A percentile compares a stretch with the other conserved stretches of the same genome.
These are phyloP conservation scores for Muscicapa comitata DNA, from an alignment of 2,797 vertebrate genomes.

Conservation along the genomic window DNA sequence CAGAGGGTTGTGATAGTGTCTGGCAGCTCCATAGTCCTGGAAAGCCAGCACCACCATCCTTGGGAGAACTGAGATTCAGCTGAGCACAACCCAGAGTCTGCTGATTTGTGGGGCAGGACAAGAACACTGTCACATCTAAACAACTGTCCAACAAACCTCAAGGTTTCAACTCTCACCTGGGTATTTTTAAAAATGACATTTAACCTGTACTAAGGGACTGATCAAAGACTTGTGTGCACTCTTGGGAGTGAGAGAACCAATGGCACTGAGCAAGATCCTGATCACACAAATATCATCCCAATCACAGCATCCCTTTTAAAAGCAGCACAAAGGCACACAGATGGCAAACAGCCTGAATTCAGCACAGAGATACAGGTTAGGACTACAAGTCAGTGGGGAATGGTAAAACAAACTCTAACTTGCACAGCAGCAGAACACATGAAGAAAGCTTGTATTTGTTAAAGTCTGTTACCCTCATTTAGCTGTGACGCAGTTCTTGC, in stretches of 20 bases:
- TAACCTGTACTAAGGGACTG: neutral
- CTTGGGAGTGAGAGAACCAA: fast-evolving
- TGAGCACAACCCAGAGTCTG: neutral
- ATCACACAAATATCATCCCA: neutral
- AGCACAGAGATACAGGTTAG: neutral
- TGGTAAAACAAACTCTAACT: neutral
- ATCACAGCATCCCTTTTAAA: neutral
- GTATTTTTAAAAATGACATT: neutral
- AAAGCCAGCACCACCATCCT: neutral
- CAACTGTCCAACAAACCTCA: neutral
- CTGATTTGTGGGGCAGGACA: fast-evolving
- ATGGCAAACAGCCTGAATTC: neutral
- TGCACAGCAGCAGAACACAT: neutral
- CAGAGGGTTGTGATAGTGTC: fast-evolving
- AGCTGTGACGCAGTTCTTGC: neutral
- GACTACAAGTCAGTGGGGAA: neutral
- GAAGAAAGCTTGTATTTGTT: neutral
- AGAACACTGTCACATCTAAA: neutral
- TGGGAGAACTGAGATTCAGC: neutral
- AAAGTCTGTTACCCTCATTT: neutral
- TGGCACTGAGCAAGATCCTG: neutral
- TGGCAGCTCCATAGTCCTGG: neutral
- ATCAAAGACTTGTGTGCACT: neutral
- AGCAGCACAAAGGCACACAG: neutral
- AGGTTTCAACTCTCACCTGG: neutral